These are phyloP conservation scores for Hyaena hyaena DNA, from an alignment of 2,113 vertebrate genomes.

Conservation along the genomic window DNA sequence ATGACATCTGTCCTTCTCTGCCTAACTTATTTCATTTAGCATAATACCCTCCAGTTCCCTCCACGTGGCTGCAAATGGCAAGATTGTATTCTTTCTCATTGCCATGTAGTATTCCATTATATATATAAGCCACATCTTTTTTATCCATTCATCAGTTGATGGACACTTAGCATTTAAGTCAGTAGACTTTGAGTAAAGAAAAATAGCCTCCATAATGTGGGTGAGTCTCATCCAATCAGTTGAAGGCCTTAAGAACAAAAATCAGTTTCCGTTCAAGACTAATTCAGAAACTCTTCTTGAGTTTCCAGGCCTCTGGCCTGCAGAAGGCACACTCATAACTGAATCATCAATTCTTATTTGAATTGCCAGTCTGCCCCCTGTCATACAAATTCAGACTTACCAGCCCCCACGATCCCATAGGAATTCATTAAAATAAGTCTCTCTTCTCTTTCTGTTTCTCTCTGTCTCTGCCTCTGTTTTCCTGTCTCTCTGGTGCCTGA, in stretches of 20 bases:
- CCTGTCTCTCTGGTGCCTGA: neutral
- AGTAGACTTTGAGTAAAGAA: neutral
- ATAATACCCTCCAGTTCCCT: too few relatives aligned
- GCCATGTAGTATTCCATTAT: too few relatives aligned
- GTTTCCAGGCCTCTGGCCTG: too few relatives aligned
- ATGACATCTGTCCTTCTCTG: too few relatives aligned
- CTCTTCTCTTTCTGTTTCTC: neutral
- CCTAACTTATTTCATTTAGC: too few relatives aligned
- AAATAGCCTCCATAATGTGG: too few relatives aligned
- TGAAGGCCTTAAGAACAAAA: neutral
- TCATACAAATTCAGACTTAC: neutral
- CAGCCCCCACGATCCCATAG: too few relatives aligned
- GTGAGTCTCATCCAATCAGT: neutral
- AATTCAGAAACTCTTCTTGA: fast-evolving
- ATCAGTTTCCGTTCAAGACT: neutral
- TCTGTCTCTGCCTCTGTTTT: neutral
- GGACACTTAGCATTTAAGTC: neutral
- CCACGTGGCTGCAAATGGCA: too few relatives aligned
- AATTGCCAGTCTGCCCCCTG: neutral
- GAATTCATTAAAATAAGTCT: neutral
- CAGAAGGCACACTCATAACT: neutral
- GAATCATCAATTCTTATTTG: too few relatives aligned
- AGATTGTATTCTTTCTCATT: too few relatives aligned
- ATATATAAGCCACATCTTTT: too few relatives aligned
- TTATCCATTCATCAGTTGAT: too few relatives aligned